A percentile compares a stretch with the other conserved stretches of the same genome.
Evolutionary conservation across 92 coral and sea anemone genomes (phyloP).

Genomic region (Siderastrea radians): DNA sequence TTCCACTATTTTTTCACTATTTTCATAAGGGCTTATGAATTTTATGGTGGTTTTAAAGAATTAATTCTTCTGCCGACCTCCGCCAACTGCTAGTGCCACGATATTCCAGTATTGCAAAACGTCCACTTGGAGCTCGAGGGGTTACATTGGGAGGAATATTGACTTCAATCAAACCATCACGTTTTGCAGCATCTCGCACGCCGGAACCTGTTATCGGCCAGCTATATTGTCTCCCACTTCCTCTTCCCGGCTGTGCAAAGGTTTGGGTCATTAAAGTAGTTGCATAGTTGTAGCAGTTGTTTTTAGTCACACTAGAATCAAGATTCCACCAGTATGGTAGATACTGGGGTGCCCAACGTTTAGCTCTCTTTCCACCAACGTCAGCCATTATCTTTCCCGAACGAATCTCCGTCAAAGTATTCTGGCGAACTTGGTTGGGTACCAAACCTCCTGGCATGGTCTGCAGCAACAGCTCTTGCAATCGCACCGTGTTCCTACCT

Average conservation of each 20-base stretch:
- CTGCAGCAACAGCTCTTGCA: slow-evolving; percentile 12
- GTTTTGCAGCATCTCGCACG: slow-evolving; percentile 9
- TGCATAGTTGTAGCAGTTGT: slow-evolving; percentile 6
- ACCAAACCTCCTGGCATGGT: neutral
- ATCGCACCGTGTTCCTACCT: slow-evolving; percentile 3
- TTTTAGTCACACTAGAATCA: neutral
- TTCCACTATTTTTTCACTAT: too few relatives aligned
- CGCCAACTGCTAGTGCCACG: too few relatives aligned
- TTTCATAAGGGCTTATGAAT: too few relatives aligned
- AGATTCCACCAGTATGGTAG: neutral
- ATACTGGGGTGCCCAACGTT: slow-evolving; percentile 5
- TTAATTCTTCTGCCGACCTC: too few relatives aligned
- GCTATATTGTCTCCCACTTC: neutral
- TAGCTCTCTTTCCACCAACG: neutral
- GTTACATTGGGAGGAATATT: too few relatives aligned
- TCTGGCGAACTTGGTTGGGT: neutral
- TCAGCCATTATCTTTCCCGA: too few relatives aligned
- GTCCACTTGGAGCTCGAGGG: too few relatives aligned
- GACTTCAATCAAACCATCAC: neutral
- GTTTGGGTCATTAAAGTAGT: neutral
- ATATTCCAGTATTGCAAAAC: too few relatives aligned
- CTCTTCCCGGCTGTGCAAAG: slow-evolving; percentile 10
- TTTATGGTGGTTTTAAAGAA: too few relatives aligned
- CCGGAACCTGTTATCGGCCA: neutral
- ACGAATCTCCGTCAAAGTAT: neutral